These are phyloP conservation scores for Drymonia ruficornis DNA, from an alignment of 2,888 invertebrate genomes.

Conservation along the genomic window DNA sequence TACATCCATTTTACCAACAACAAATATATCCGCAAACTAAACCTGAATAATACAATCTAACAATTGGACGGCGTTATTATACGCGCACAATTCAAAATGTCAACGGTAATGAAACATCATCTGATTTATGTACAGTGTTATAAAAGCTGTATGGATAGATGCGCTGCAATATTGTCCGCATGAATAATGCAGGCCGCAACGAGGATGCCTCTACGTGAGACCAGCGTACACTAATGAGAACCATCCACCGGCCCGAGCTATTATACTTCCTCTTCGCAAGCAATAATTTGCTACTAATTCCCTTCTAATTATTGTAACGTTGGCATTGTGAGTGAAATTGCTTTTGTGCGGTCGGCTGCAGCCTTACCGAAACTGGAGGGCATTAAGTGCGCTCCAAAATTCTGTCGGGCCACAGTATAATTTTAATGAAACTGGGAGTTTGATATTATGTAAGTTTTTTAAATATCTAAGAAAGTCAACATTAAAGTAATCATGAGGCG, in stretches of 20 bases:
- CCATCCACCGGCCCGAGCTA: conserved; percentile 66
- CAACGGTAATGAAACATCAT: conserved; percentile 54
- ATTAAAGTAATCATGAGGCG: too few relatives aligned
- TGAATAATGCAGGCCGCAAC: conserved; percentile 79
- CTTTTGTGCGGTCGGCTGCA: conserved; percentile 40
- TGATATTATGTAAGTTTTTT: background rate
- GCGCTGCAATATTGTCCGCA: conserved; percentile 79
- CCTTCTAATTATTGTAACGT: conserved; percentile 72
- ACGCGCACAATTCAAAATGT: conserved; percentile 45
- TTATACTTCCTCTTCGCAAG: conserved; percentile 70
- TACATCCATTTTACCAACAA: too few relatives aligned
- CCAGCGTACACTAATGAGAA: conserved; percentile 77
- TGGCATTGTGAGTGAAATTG: conserved; percentile 47
- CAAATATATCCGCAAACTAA: background rate
- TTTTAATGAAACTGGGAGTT: conserved; percentile 3
- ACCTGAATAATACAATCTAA: conserved; percentile 26
- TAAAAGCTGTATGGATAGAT: conserved; percentile 53
- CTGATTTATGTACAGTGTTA: conserved; percentile 44
- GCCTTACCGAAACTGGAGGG: conserved; percentile 27
- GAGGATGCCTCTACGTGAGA: conserved; percentile 61
- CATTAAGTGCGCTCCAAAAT: conserved; percentile 13
- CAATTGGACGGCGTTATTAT: conserved; percentile 42
- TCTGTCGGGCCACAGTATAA: background rate
- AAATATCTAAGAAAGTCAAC: too few relatives aligned
- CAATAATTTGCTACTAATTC: conserved; percentile 81